Base-by-base conservation (phyloP, 2,113 vertebrate genomes). In the Megaleporinus macrocephalus region DNA sequence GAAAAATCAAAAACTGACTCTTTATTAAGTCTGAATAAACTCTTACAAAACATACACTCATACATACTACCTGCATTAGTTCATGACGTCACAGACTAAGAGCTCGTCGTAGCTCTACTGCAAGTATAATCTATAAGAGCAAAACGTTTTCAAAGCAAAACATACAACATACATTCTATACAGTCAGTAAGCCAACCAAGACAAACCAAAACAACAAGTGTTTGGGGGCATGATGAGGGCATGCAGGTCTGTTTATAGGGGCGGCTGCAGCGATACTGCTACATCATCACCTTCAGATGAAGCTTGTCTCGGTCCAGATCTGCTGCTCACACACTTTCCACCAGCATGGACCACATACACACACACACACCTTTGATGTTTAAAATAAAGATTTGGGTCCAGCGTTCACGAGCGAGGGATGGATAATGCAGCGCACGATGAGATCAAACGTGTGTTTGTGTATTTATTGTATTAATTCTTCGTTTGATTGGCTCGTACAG, bases 261-360 rank as follows among this genome's bases (percentile, higher is more conserved):
- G 73, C 27, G 41, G 74, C 63, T 82, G 53, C 57, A 51, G 76
- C 24, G 44, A 63, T 68, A 61, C 5, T 27, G 79, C 68, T 51
- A 14, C 65, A 51, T 81, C 41, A 81, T 73, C 76, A 79, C 29
- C 55, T 73, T 79, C 20, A 65, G 33, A 27, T 77, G 73, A 44
- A 68, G 62, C 80, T 81, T 81, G 80, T 81, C 80, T 77, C 1
- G 16, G 49, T 61, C 13, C 51, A 80, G 55, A 86, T 83, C 84
- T 86, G 84, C 84, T 77, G 66, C 20, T 41, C 77, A 83, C 73
- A 83, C 77, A 83, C 30, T 86, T 83, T 86, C 81, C 81, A 80
- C 59, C 59, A 30, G 33, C 36, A 71, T 79, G 24, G 18, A 2
- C 36, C 29, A 57, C 22, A 72, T 26, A 49, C 20, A 53, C 36